These are phyloP conservation scores for Aix galericulata DNA, from an alignment of 2,113 vertebrate genomes.

Conservation along the genomic window DNA sequence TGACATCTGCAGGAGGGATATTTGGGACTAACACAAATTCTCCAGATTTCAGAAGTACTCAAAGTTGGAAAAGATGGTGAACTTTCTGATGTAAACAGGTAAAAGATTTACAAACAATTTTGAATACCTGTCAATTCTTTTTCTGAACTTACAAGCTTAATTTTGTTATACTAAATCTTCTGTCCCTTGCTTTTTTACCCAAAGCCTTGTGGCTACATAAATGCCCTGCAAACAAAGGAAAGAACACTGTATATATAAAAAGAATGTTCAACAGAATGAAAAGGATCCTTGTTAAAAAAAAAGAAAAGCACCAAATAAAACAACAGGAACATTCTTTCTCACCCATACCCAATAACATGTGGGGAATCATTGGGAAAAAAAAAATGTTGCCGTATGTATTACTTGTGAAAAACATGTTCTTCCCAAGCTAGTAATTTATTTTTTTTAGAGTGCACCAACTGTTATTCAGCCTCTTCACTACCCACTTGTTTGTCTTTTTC, in stretches of 20 bases:
- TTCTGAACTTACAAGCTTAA: neutral
- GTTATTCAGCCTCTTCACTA: slow-evolving; percentile 42
- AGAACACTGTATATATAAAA: neutral
- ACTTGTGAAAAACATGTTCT: slow-evolving; percentile 60
- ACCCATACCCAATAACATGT: neutral
- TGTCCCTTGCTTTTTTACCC: neutral
- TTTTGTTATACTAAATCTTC: neutral
- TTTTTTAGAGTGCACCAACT: slow-evolving; percentile 32
- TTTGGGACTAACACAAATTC: neutral
- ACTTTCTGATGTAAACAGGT: neutral
- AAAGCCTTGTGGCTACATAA: neutral
- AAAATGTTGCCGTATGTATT: slow-evolving; percentile 25
- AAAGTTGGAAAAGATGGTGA: neutral
- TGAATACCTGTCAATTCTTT: neutral
- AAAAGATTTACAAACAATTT: neutral
- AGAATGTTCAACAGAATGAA: neutral
- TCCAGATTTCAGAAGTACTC: neutral
- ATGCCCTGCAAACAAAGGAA: neutral
- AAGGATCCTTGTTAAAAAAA: neutral
- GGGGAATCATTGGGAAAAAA: neutral
- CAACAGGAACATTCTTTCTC: neutral
- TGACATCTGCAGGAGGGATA: neutral
- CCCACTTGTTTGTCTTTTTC: slow-evolving; percentile 17
- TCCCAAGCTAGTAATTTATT: slow-evolving; percentile 26
- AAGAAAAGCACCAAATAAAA: neutral